These are phyloP conservation scores for Lophotis ruficrista DNA, from an alignment of 2,113 vertebrate species.

Conservation along the genomic window DNA sequence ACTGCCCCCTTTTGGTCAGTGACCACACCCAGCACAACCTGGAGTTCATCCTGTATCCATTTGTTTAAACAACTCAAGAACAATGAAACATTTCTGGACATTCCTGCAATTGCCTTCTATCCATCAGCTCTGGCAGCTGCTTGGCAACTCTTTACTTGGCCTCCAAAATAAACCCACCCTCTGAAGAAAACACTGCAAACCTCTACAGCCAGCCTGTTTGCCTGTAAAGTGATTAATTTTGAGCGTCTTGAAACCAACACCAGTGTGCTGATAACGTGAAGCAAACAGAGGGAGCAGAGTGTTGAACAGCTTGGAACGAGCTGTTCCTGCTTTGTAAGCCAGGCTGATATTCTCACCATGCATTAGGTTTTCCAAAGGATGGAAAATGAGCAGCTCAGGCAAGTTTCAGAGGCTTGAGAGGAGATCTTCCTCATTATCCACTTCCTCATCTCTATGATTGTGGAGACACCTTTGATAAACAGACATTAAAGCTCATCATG, in stretches of 20 bases:
- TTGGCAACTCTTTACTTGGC: slow-evolving; percentile 12
- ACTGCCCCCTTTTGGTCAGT: background rate
- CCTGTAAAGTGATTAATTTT: background rate
- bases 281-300: background rate
- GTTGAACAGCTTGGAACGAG: background rate
- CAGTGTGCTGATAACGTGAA: background rate
- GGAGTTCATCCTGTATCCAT: background rate
- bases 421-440: background rate
- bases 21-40: background rate
- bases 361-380: background rate
- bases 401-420: background rate
- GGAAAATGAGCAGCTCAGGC: background rate
- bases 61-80: slow-evolving; percentile 17
- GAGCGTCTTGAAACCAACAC: background rate
- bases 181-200: background rate
- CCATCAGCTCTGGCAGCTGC: slow-evolving; percentile 41
- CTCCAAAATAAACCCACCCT: slow-evolving; percentile 15
- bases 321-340: background rate
- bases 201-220: background rate
- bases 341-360: background rate
- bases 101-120: slow-evolving; percentile 3
- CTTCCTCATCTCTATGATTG: background rate
- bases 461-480: background rate
- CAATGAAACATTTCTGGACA: slow-evolving; percentile 22
- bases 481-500: background rate